phyloP scores from a whole-genome alignment of 2,888 invertebrate genomes.

The Diarsia dahlii region DNA sequence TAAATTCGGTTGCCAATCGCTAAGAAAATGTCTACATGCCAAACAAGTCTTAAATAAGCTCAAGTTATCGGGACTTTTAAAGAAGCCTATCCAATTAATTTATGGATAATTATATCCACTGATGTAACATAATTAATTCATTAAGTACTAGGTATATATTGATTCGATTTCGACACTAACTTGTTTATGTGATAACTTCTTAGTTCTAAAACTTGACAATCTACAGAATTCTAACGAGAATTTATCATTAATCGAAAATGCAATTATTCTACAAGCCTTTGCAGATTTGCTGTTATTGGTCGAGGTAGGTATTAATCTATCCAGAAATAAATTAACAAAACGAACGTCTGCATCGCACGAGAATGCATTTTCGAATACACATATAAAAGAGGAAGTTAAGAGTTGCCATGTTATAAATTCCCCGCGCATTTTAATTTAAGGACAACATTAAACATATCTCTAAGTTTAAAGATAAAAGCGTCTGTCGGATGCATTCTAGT shows the following conservation, averaged over 20 bases:
- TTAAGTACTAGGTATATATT: no score
- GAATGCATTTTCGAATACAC: constrained; percentile 7
- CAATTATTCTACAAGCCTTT: constrained; percentile 1
- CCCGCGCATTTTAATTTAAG: constrained; percentile 28
- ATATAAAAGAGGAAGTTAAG: constrained; percentile 21
- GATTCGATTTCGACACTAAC: no score
- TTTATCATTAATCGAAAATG: background rate
- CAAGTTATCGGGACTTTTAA: constrained; percentile 30
- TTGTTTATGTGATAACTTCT: background rate
- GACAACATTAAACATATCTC: constrained; percentile 37
- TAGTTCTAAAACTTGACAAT: background rate
- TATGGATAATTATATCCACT: constrained; percentile 16
- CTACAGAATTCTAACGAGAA: background rate
- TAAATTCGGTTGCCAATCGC: constrained; percentile 62
- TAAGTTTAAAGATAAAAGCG: constrained; percentile 57
- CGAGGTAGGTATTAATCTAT: background rate
- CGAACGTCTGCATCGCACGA: background rate
- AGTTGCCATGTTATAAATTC: constrained; percentile 40
- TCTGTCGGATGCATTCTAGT: constrained; percentile 52
- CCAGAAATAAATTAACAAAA: background rate
- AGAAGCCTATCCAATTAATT: background rate
- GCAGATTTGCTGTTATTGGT: background rate
- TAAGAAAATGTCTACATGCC: constrained; percentile 63
- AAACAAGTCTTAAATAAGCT: constrained; percentile 54
- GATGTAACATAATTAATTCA: constrained; percentile 32